Evolutionary conservation across 2,888 invertebrate genomes (phyloP).

Genomic region (Drosophila testacea): DNA sequence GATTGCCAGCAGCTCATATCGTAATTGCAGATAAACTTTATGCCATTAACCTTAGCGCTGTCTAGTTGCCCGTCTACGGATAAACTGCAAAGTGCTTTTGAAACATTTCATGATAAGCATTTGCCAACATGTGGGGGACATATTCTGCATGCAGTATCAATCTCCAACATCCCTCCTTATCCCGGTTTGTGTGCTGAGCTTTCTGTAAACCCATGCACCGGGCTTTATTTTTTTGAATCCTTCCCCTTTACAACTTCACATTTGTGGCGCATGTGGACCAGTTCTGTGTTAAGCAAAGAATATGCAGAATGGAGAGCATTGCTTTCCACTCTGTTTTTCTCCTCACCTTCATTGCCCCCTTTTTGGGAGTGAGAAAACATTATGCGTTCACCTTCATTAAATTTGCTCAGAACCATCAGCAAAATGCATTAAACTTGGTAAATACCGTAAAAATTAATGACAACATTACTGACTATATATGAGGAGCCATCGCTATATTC

Average conservation of each 20-base stretch:
- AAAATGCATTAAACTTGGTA: slow-evolving; percentile 74
- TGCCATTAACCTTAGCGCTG: slow-evolving; percentile 77
- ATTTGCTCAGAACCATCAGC: slow-evolving; percentile 59
- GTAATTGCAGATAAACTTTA: slow-evolving; percentile 81
- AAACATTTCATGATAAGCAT: slow-evolving; percentile 70
- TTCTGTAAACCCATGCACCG: not conserved
- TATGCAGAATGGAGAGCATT: slow-evolving; percentile 51
- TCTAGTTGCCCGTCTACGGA: slow-evolving; percentile 48
- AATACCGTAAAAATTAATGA: slow-evolving; percentile 76
- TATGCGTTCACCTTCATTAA: slow-evolving; percentile 64
- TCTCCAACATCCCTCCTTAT: not conserved
- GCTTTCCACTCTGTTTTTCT: not conserved
- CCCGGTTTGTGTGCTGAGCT: not conserved
- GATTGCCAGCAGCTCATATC: slow-evolving; percentile 67
- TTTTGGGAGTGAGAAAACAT: not conserved
- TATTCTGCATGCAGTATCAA: not conserved
- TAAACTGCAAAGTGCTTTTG: slow-evolving; percentile 70
- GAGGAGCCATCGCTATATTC: slow-evolving; percentile 14
- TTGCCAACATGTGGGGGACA: slow-evolving; percentile 14
- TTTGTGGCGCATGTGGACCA: slow-evolving; percentile 40
- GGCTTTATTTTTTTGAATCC: slow-evolving; percentile 19
- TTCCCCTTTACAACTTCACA: slow-evolving; percentile 53
- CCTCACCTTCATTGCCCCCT: not conserved
- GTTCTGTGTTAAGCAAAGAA: slow-evolving; percentile 57
- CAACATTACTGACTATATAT: slow-evolving; percentile 53